Percentiles rank a stretch among this genome's conserved stretches.
Conservation (phyloP, 2,113 vertebrate genomes). For the human region GRCh38 chr18:67347501-67348000, state of each 20-base stretch:
- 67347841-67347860: constrained; percentile 37
- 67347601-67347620: constrained; percentile 55
- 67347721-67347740: constrained; percentile 67
- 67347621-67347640: constrained; percentile 47
- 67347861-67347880: not conserved
- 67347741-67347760: constrained; percentile 71
- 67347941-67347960: not conserved
- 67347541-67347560: constrained; percentile 8
- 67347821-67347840: not conserved
- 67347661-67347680: constrained; percentile 62
- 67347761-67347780: constrained; percentile 46
- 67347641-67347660: constrained; percentile 47
- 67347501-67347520: not conserved
- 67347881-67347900: not conserved
- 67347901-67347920: not conserved
- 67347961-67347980: not conserved
- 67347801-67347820: constrained; percentile 36
- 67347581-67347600: constrained; percentile 27
- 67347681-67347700: constrained; percentile 70
- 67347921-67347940: not conserved
- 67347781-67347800: constrained; percentile 54
- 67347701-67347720: constrained; percentile 62
- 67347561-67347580: constrained; percentile 30
- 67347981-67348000: not conserved
- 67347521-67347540: constrained; percentile 19